These are phyloP conservation scores for Onychomys torridus DNA, from an alignment of 2,797 vertebrate species.

Conservation along the genomic window DNA sequence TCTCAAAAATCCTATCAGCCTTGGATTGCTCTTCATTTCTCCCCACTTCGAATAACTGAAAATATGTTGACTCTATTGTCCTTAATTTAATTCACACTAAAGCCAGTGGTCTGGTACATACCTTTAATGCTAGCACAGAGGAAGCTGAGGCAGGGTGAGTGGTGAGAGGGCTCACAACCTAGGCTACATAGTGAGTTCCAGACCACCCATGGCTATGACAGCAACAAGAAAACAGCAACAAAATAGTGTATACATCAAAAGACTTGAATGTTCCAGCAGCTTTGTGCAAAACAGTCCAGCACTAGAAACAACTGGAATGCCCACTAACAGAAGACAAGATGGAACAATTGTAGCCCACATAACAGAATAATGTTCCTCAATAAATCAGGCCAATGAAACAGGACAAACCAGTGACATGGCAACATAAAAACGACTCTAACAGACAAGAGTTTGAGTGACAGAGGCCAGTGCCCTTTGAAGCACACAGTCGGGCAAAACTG, in stretches of 20 bases:
- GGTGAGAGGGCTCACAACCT: not conserved
- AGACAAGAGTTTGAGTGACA: not conserved
- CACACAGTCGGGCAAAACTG: not conserved
- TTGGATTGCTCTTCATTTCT: not conserved
- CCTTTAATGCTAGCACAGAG: not conserved
- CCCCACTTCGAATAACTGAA: not conserved
- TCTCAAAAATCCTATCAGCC: slow-evolving; percentile 4
- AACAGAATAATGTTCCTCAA: not conserved
- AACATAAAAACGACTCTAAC: not conserved
- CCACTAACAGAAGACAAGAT: not conserved
- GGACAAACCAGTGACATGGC: not conserved
- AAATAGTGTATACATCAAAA: not conserved
- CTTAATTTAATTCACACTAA: slow-evolving; percentile 33
- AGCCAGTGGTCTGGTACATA: not conserved
- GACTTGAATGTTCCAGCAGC: not conserved
- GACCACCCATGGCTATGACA: not conserved
- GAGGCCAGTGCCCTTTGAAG: not conserved
- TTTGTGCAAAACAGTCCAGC: slow-evolving; percentile 47
- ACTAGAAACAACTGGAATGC: slow-evolving; percentile 7
- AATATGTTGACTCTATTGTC: slow-evolving; percentile 28
- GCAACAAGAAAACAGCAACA: not conserved
- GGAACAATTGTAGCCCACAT: not conserved
- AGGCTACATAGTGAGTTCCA: not conserved
- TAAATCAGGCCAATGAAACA: not conserved
- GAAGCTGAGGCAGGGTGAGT: not conserved